Evolutionary conservation across 2,113 vertebrate species (phyloP).

Genomic region (Alouatta palliata): DNA sequence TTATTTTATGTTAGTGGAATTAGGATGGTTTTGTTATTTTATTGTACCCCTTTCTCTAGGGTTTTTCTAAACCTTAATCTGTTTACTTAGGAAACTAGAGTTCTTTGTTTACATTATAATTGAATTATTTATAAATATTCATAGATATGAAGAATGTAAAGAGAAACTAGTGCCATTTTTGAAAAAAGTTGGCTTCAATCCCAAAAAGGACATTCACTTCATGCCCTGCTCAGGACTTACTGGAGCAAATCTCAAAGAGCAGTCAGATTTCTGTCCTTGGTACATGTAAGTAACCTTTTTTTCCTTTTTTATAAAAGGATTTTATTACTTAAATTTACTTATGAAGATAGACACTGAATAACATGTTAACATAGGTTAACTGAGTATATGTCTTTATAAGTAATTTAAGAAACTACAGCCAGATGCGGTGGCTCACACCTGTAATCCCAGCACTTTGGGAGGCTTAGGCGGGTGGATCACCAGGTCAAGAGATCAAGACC

Average conservation of each 20-base stretch:
- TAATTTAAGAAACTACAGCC: background rate
- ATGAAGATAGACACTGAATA: too few species aligned
- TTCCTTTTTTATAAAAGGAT: background rate
- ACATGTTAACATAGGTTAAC: too few species aligned
- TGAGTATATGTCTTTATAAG: background rate
- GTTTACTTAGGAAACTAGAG: constrained; percentile 3
- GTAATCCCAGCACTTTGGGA: too few species aligned
- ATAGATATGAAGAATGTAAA: constrained; percentile 99
- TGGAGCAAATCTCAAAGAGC: constrained; percentile 97
- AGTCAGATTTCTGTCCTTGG: constrained; percentile 94
- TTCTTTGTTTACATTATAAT: constrained; percentile 27
- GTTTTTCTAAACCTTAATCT: background rate
- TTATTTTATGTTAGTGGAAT: background rate
- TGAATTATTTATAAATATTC: background rate
- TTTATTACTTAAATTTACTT: too few species aligned
- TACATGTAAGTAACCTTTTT: constrained; percentile 92
- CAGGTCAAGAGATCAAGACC: too few species aligned
- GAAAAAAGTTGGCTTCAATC: constrained; percentile 99
- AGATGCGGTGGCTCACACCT: too few species aligned
- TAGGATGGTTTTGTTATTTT: background rate
- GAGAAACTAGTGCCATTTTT: constrained; percentile 99
- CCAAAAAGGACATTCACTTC: constrained; percentile 99
- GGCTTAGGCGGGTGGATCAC: too few species aligned
- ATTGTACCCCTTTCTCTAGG: background rate
- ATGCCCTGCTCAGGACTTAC: constrained; percentile 99